These are phyloP conservation scores for Drosophila azteca DNA, from an alignment of 1,140 invertebrate genomes.

Conservation along the genomic window DNA sequence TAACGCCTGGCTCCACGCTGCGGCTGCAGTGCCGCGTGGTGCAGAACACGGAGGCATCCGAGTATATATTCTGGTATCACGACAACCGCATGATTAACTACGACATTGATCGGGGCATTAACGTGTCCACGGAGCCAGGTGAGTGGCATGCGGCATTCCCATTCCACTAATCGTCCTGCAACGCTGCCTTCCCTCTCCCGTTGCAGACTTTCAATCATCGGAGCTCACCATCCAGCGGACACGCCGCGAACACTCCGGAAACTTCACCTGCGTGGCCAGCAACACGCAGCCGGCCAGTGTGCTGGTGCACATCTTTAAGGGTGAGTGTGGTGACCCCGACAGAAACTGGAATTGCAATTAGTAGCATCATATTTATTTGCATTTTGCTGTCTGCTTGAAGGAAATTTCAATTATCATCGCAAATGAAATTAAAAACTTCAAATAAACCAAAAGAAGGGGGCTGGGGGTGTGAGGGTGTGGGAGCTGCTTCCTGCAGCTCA, in stretches of 20 bases:
- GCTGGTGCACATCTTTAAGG: conserved; percentile 94
- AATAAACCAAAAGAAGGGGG: conserved; percentile 33
- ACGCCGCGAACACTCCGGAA: conserved; percentile 90
- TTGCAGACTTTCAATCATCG: conserved; percentile 86
- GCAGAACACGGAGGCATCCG: conserved; percentile 92
- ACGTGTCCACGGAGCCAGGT: conserved; percentile 88
- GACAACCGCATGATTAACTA: conserved; percentile 95
- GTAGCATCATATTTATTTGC: conserved; percentile 1
- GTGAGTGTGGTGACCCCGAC: conserved; percentile 83
- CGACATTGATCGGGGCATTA: conserved; percentile 92
- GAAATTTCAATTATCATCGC: conserved; percentile 47
- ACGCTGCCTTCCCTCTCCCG: conserved; percentile 4
- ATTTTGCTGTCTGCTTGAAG: not conserved
- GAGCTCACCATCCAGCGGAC: conserved; percentile 88
- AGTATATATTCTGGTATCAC: conserved; percentile 96
- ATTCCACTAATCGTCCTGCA: conserved; percentile 17
- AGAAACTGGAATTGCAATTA: too few relatives aligned
- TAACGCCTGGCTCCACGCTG: conserved; percentile 92
- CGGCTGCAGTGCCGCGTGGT: conserved; percentile 91
- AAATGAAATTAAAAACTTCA: conserved; percentile 57
- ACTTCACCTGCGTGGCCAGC: conserved; percentile 94
- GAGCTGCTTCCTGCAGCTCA: conserved; percentile 29
- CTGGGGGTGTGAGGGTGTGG: conserved; percentile 29
- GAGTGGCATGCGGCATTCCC: conserved; percentile 36
- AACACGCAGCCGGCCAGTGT: conserved; percentile 93